phyloP scores from a whole-genome alignment of 2,797 vertebrate species.

The Silurus lanzhouensis region DNA sequence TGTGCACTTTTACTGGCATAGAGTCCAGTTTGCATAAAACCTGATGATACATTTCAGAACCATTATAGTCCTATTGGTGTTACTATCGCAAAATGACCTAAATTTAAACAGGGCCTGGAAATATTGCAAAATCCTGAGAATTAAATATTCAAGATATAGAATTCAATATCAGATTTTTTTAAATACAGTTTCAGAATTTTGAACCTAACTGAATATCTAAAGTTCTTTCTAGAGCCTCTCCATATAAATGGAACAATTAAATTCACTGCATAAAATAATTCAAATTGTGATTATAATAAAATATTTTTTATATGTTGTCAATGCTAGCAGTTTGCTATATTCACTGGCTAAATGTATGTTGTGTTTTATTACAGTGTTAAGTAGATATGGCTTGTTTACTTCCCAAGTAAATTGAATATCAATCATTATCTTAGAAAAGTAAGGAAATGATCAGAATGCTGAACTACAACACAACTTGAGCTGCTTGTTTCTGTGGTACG shows the following conservation, averaged over 20 bases:
- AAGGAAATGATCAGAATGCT: constrained; percentile 4
- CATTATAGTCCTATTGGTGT: too few species aligned
- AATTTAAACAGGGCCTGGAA: not conserved
- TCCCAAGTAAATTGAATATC: constrained; percentile 50
- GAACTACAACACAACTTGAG: not conserved
- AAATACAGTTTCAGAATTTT: not conserved
- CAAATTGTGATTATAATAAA: not conserved
- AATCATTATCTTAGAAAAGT: constrained; percentile 10
- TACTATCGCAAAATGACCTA: too few species aligned
- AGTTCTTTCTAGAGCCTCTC: not conserved
- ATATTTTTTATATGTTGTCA: constrained; percentile 9
- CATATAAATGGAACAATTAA: too few species aligned
- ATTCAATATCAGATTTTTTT: not conserved
- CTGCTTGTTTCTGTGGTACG: constrained; percentile 1
- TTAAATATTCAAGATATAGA: not conserved
- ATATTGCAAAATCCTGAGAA: not conserved
- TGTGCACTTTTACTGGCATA: not conserved
- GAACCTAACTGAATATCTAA: not conserved
- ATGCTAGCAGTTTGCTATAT: constrained; percentile 38
- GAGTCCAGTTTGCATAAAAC: not conserved
- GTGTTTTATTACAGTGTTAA: constrained; percentile 42
- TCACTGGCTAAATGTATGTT: constrained; percentile 16
- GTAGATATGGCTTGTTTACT: constrained; percentile 57
- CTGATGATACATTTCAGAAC: not conserved
- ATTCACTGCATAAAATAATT: not conserved